These are phyloP conservation scores for Norana najaformis DNA, from an alignment of 2,888 invertebrate genomes.

Conservation along the genomic window DNA sequence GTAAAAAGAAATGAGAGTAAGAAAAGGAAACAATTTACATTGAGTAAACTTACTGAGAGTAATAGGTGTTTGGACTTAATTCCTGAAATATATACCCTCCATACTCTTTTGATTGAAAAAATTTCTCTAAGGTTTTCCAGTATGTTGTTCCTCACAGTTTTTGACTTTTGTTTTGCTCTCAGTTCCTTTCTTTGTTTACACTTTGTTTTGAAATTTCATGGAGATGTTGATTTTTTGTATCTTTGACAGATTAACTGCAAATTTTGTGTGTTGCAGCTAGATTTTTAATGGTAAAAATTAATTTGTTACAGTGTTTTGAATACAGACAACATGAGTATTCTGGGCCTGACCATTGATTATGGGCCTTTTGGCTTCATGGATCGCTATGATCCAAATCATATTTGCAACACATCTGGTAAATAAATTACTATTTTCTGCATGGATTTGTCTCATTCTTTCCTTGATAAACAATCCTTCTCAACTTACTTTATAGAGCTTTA, in stretches of 20 bases:
- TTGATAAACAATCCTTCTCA: neutral
- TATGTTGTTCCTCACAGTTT: neutral
- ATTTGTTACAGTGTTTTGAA: constrained; percentile 58
- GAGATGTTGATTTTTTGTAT: neutral
- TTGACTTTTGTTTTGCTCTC: neutral
- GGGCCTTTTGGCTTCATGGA: constrained; percentile 74
- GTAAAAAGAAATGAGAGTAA: neutral
- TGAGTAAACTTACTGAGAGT: neutral
- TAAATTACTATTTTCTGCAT: neutral
- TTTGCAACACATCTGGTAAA: constrained; percentile 70
- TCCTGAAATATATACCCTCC: neutral
- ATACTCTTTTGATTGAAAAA: neutral
- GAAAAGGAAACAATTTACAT: neutral
- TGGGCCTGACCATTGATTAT: constrained; percentile 72
- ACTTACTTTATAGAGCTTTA: neutral
- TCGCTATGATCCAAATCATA: constrained; percentile 69
- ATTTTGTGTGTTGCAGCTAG: neutral
- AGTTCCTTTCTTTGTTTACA: neutral
- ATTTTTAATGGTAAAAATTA: neutral
- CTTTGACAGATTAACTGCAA: neutral
- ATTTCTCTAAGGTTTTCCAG: neutral
- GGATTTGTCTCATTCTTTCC: neutral
- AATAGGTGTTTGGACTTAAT: neutral
- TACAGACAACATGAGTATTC: constrained; percentile 66
- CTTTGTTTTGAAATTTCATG: neutral